A percentile compares a stretch with the other conserved stretches of the same genome.
Evolutionary conservation across 1,140 invertebrate species (phyloP).

Genomic region (Ceratoteleas bidentatus): DNA sequence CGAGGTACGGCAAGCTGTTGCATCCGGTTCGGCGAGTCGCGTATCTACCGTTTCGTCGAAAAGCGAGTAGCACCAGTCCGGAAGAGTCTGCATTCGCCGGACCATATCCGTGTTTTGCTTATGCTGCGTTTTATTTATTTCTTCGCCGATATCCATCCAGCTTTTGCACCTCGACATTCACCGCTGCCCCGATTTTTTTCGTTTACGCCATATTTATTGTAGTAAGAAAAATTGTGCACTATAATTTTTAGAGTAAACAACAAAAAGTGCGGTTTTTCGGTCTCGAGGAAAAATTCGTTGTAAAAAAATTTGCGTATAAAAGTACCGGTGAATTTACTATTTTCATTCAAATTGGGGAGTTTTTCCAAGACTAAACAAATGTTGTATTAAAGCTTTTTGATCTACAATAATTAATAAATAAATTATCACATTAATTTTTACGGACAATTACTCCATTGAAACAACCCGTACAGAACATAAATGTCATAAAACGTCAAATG

Average conservation of each 20-base stretch:
- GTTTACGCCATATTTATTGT: background rate
- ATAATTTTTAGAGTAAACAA: background rate
- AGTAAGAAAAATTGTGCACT: background rate
- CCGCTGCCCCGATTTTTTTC: background rate
- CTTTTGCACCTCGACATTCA: slow-evolving; percentile 6
- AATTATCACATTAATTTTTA: too few species aligned
- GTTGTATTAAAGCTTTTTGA: too few species aligned
- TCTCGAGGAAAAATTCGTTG: too few species aligned
- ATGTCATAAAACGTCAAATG: too few species aligned
- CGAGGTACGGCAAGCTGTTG: slow-evolving; percentile 77
- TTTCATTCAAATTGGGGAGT: too few species aligned
- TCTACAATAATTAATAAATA: too few species aligned
- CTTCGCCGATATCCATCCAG: slow-evolving; percentile 1
- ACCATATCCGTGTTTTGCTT: slow-evolving; percentile 25
- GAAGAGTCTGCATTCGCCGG: slow-evolving; percentile 53
- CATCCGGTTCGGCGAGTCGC: slow-evolving; percentile 72
- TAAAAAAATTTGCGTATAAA: too few species aligned
- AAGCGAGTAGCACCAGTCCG: slow-evolving; percentile 66
- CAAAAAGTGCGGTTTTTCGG: too few species aligned
- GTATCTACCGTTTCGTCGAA: slow-evolving; percentile 57
- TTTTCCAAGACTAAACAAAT: too few species aligned
- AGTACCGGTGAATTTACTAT: too few species aligned
- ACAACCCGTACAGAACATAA: too few species aligned
- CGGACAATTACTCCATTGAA: too few species aligned
- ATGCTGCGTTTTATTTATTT: slow-evolving; percentile 31